Conservation (phyloP, 1,140 invertebrate genomes). For the Sinella curviseta region DNA sequence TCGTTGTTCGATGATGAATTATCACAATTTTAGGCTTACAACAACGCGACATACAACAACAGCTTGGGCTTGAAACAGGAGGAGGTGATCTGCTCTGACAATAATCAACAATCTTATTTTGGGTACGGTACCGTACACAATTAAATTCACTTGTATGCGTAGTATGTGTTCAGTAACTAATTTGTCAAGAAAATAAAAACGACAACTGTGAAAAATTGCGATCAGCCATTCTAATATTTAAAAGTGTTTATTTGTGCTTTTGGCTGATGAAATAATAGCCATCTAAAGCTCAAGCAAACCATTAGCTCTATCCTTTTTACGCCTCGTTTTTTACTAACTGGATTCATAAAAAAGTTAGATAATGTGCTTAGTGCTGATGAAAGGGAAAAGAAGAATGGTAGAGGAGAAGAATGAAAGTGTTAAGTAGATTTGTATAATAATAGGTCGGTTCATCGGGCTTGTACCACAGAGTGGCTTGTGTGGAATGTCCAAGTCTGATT, state of each 20-base stretch:
- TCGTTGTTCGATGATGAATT: background rate
- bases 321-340: no score
- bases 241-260: no score
- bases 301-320: no score
- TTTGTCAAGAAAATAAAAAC: background rate
- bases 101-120: background rate
- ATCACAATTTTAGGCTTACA: background rate
- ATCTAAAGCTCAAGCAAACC: no score
- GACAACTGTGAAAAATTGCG: no score
- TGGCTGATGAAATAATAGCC: no score
- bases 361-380: background rate
- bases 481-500: background rate
- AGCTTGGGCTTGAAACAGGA: background rate
- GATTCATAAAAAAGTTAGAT: no score
- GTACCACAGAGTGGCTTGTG: background rate
- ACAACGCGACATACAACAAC: background rate
- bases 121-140: background rate
- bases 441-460: slow-evolving; percentile 2
- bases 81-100: background rate
- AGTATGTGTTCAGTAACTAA: background rate
- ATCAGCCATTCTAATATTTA: no score
- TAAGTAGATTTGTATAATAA: slow-evolving; percentile 15
- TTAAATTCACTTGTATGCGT: background rate
- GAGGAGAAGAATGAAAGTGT: slow-evolving; percentile 6
- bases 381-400: background rate